phyloP scores from a whole-genome alignment of 2,113 vertebrate species.

The Hydrochoerus hydrochaeris region DNA sequence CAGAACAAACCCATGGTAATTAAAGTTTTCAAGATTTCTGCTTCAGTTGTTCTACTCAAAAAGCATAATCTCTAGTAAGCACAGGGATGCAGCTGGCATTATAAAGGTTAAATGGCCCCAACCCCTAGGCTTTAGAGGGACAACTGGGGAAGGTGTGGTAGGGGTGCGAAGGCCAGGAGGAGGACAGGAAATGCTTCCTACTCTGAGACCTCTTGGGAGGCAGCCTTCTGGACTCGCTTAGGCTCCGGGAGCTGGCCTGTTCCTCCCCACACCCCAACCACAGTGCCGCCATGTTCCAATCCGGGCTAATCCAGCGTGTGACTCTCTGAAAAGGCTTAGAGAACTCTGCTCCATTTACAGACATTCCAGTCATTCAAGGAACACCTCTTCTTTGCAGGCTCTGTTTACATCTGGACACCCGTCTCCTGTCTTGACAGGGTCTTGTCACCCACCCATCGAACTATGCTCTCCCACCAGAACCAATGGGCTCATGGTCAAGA shows the following conservation, averaged over 20 bases:
- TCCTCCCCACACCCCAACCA: conserved; percentile 56
- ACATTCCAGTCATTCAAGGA: background rate
- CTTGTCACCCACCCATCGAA: background rate
- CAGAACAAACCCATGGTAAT: conserved; percentile 39
- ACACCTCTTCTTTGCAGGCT: background rate
- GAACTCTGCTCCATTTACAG: background rate
- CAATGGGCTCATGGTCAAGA: background rate
- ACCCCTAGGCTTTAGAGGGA: background rate
- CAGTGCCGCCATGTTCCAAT: conserved; percentile 38
- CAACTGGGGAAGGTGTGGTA: background rate
- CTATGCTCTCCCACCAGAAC: background rate
- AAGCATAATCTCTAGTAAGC: conserved; percentile 70
- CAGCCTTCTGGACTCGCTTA: background rate
- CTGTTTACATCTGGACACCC: background rate
- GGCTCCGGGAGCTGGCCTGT: background rate
- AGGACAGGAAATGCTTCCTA: conserved; percentile 40
- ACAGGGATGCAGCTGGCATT: conserved; percentile 55
- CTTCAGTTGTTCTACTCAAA: conserved; percentile 77
- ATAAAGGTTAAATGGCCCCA: conserved; percentile 50
- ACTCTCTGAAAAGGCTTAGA: conserved; percentile 53
- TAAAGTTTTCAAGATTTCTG: conserved; percentile 75
- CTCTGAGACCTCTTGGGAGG: conserved; percentile 31
- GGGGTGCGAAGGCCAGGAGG: background rate
- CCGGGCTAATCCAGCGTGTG: conserved; percentile 68
- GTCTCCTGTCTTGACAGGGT: background rate